A percentile compares a stretch with the other conserved stretches of the same genome.
Conservation (phyloP, 2,113 vertebrate species). For the Columba janthina region DNA sequence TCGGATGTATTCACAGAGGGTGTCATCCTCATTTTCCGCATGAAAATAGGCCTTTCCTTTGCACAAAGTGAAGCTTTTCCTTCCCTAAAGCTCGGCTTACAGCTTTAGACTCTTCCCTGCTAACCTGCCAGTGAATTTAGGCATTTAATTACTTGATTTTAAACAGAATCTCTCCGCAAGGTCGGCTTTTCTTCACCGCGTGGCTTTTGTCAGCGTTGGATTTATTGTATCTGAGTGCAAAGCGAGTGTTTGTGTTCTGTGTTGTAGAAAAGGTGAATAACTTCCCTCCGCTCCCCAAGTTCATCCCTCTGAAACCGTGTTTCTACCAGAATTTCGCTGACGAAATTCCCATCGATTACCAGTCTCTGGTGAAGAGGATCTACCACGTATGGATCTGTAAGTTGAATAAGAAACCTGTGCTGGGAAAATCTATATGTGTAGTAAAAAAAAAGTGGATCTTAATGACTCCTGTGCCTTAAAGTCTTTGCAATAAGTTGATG, state of each 20-base stretch:
- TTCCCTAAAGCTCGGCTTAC: background rate
- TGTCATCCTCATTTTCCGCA: background rate
- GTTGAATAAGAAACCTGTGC: slow-evolving; percentile 28
- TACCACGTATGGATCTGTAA: slow-evolving; percentile 94
- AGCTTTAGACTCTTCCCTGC: background rate
- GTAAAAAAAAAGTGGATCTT: background rate
- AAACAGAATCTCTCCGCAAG: background rate
- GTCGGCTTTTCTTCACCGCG: background rate
- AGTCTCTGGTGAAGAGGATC: slow-evolving; percentile 85
- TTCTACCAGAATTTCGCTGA: slow-evolving; percentile 95
- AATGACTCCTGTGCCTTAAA: rapidly evolving
- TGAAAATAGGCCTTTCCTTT: background rate
- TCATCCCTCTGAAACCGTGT: slow-evolving; percentile 89
- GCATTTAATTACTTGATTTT: background rate
- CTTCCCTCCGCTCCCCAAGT: slow-evolving; percentile 89
- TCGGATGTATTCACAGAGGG: background rate
- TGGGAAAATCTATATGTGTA: background rate
- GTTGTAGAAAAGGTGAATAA: slow-evolving; percentile 86
- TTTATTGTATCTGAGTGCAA: background rate
- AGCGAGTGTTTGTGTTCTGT: background rate
- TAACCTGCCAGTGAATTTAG: background rate
- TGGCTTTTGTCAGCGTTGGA: background rate
- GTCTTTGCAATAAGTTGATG: background rate
- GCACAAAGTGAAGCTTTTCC: background rate
- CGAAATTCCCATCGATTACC: slow-evolving; percentile 87